Evolutionary conservation across 2,888 invertebrate genomes (phyloP).

Genomic region (Erannis defoliaria): DNA sequence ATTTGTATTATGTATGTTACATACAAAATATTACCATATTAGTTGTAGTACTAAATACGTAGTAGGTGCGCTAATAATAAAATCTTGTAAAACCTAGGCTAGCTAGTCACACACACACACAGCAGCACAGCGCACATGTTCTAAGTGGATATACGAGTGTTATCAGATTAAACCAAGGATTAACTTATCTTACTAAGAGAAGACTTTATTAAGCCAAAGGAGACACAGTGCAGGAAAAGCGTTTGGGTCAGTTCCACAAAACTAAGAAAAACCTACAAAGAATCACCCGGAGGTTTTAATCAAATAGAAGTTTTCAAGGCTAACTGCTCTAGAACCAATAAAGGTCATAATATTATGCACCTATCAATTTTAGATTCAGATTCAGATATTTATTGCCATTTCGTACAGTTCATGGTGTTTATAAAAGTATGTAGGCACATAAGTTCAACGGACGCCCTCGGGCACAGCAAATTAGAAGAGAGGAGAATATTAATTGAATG

Average conservation of each 20-base stretch:
- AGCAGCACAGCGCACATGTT: conserved; percentile 40
- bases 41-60: too few relatives aligned
- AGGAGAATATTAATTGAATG: too few relatives aligned
- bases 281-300: neutral
- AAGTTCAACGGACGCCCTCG: too few relatives aligned
- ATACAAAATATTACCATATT: neutral
- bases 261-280: neutral
- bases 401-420: too few relatives aligned
- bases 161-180: conserved; percentile 42
- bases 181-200: conserved; percentile 42
- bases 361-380: too few relatives aligned
- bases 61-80: neutral
- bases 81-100: neutral
- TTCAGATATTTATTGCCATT: too few relatives aligned
- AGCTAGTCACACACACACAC: too few relatives aligned
- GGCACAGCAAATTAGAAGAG: too few relatives aligned
- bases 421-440: too few relatives aligned
- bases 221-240: conserved; percentile 1
- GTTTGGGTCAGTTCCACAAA: neutral
- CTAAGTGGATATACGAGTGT: conserved; percentile 44
- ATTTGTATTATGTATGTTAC: too few relatives aligned
- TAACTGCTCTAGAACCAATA: too few relatives aligned
- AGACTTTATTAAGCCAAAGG: conserved; percentile 43
- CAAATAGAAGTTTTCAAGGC: neutral
- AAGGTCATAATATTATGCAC: too few relatives aligned